phyloP scores from a whole-genome alignment of 2,888 invertebrate genomes.

The Andrena flavipes region DNA sequence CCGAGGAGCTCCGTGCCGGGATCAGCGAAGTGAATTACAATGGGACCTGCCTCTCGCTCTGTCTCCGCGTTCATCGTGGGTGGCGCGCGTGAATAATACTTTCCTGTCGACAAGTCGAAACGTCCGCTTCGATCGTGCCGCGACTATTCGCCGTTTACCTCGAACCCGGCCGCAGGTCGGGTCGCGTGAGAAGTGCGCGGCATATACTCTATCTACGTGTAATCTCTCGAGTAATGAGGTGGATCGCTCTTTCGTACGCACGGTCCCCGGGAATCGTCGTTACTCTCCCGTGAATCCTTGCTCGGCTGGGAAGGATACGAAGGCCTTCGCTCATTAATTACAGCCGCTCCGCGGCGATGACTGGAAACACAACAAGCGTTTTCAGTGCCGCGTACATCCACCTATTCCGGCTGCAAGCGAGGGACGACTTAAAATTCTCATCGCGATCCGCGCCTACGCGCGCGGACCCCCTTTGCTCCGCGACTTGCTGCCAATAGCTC shows the following conservation, averaged over 20 bases:
- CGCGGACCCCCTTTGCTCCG: neutral
- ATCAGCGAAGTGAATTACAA: conserved; percentile 12
- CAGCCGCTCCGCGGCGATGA: conserved; percentile 66
- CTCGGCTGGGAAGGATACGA: conserved; percentile 73
- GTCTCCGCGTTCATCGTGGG: conserved; percentile 49
- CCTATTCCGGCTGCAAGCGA: conserved; percentile 27
- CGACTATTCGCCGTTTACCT: conserved; percentile 64
- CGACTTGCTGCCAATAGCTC: conserved; percentile 33
- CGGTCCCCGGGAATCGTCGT: conserved; percentile 72
- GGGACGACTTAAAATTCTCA: conserved; percentile 70
- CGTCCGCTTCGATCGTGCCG: conserved; percentile 60
- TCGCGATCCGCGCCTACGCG: conserved; percentile 60
- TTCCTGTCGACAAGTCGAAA: conserved; percentile 59
- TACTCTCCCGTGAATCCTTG: conserved; percentile 78
- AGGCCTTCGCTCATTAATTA: conserved; percentile 75
- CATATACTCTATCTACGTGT: conserved; percentile 67
- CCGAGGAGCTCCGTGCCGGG: neutral
- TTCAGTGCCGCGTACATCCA: conserved; percentile 61
- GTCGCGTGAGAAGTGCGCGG: conserved; percentile 70
- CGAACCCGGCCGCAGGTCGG: conserved; percentile 35
- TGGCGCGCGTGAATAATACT: conserved; percentile 55
- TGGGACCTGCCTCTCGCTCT: conserved; percentile 27
- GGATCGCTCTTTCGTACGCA: conserved; percentile 68
- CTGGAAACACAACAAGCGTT: conserved; percentile 74
- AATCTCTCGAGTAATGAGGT: conserved; percentile 77